Evolutionary conservation across 2,797 vertebrate species (phyloP).

Genomic region (Phoebastria nigripes): DNA sequence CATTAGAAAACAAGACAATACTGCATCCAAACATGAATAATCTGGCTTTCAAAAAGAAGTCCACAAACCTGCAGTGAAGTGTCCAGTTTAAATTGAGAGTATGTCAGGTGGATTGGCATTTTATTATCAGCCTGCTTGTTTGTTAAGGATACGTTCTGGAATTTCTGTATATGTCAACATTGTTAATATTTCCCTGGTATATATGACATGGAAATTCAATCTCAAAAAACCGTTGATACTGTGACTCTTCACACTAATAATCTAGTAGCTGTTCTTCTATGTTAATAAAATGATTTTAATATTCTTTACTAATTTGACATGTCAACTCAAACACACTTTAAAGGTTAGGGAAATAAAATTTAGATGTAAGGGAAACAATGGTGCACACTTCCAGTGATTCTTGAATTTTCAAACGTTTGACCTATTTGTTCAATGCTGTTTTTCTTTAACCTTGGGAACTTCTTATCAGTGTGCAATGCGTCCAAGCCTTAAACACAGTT

Average conservation of each 20-base stretch:
- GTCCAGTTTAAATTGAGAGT: not conserved
- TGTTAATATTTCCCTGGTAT: not conserved
- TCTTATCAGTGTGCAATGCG: not conserved
- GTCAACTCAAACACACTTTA: not conserved
- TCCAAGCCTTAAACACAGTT: not conserved
- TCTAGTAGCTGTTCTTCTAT: not conserved
- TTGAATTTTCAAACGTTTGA: not conserved
- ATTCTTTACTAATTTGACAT: not conserved
- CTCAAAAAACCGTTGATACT: not conserved
- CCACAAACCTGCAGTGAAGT: not conserved
- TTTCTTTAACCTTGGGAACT: not conserved
- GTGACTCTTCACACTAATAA: not conserved
- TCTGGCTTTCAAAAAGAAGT: not conserved
- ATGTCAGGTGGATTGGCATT: not conserved
- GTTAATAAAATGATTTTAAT: not conserved
- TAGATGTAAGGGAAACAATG: not conserved
- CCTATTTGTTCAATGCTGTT: not conserved
- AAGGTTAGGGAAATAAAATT: not conserved
- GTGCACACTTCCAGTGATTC: not conserved
- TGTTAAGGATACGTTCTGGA: not conserved
- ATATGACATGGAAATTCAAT: not conserved
- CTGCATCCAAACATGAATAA: not conserved
- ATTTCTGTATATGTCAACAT: not conserved
- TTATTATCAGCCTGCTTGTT: not conserved
- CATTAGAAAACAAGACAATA: not conserved